Conservation (phyloP, 2,113 vertebrate genomes). For the Gyps fulvus region DNA sequence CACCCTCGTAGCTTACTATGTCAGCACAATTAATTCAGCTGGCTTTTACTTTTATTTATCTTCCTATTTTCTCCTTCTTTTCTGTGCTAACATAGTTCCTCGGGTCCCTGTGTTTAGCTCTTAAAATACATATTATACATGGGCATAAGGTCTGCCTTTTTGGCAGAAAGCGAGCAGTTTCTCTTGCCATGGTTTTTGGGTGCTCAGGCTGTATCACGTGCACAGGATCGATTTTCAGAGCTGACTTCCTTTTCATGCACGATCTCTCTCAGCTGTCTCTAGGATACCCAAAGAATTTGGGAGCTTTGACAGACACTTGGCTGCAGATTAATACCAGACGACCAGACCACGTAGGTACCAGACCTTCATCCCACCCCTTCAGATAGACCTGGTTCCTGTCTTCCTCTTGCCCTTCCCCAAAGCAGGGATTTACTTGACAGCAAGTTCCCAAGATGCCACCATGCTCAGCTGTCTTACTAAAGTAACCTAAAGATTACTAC, state of each 20-base stretch:
- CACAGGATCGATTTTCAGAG: background rate
- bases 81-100: background rate
- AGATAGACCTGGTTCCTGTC: background rate
- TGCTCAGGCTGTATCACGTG: background rate
- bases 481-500: background rate
- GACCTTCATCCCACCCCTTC: background rate
- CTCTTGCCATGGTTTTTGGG: background rate
- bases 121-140: background rate
- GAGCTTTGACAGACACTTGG: background rate
- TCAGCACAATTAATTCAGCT: background rate
- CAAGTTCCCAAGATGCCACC: background rate
- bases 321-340: background rate
- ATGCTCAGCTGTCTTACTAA: background rate
- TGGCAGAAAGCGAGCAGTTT: fast-evolving
- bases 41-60: background rate
- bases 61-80: background rate
- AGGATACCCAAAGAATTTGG: background rate
- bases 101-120: background rate
- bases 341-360: background rate
- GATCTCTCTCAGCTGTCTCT: background rate
- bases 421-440: background rate
- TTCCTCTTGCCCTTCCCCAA: background rate
- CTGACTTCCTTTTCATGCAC: background rate
- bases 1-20: background rate
- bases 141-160: background rate